Base-by-base conservation (phyloP, 2,888 invertebrate species). In the Ennomos erosarius region DNA sequence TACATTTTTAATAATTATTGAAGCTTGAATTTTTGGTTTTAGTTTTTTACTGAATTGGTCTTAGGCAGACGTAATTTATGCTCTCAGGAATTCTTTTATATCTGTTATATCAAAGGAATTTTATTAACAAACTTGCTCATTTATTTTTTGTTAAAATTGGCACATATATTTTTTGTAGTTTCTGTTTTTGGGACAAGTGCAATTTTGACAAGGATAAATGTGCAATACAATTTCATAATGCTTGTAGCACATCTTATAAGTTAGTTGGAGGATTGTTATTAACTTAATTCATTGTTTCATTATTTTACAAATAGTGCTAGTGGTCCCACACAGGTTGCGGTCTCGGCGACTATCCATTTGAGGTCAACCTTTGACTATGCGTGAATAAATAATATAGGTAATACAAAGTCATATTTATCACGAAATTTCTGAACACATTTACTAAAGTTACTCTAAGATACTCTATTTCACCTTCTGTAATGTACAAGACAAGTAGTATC, bases 1-100 rank as follows among this genome's bases (percentile, higher is more conserved):
- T 86, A 84, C 64, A 67, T 62, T 78, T 82, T 82, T 78, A 26
- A 26, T 75, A 79, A 75, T 75, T 81, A 79, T 79, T 78, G 79
- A 81, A 77, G 74, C 79, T 79, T 84, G 78, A 77, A 77, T 75
- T 78, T 35, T 81, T 65, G 62, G 70, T 78, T 76, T 80, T 73
- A 67, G 79, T 79, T 77, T 76, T 76, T 73, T 72, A 70, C 67
- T 69, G 70, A 71, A 63, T 62, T 55, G 60, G 57, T 67, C 64
- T 67, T 64, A 66, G 57, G 68, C 59, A 48, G 33, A 50, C 51
- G 49, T 63, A 59, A 55, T 59, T 58, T 67, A 65, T 55, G 45
- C 55, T 59, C 46, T 50, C 56, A 55, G 45, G 46, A 59, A 26
- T 26, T 26, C 26, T 60, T 62, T 60, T 39, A 67, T 66, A 67